Base-by-base conservation (phyloP, 2,113 vertebrate species). In the Tympanuchus pallidicinctus region DNA sequence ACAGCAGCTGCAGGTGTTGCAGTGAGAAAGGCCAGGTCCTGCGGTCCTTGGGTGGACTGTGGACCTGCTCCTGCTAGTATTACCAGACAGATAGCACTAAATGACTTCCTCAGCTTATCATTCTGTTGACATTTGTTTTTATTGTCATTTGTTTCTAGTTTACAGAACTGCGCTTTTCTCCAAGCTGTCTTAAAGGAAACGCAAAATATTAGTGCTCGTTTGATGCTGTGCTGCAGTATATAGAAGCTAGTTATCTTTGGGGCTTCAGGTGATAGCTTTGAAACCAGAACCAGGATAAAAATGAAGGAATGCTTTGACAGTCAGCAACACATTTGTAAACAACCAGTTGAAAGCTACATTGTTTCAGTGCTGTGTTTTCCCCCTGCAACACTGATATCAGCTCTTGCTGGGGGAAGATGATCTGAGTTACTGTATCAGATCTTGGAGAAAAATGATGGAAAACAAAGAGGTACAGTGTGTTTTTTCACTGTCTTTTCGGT, bases 331-430 rank as follows among this genome's bases (percentile, higher is more conserved):
- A 1, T 0, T 73, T 77, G 43, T 18, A 15, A 24, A 11, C 52
- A 7, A 24, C 60, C 30, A 8, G 0, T 0, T 28, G 79, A 40
- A 32, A 50, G 28, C 4, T 87, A 45, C 13, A 0, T 30, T 73
- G 34, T 74, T 47, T 40, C 56, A 22, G 32, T 84, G 78, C 38
- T 61, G 2, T 12, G 1, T 75, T 90, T 74, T 71, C 64, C 34
- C 2, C 1, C 1, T 28, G 24, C 40, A 38, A 18, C 50, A 20
- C 28, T 32, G 71, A 25, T 28, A 25, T 34, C 25, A 38, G 48
- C 40, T 52, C 32, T 40, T 56, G 24, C 34, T 65, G 65, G 50
- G 56, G 77, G 15, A 30, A 36, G 13, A 14, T 77, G 40, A 59
- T 75, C 34, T 48, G 50, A 40, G 47, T n/a, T 40, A 77, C n/a